phyloP scores from a whole-genome alignment of 2,888 invertebrate genomes.

The Cerastis leucographa region DNA sequence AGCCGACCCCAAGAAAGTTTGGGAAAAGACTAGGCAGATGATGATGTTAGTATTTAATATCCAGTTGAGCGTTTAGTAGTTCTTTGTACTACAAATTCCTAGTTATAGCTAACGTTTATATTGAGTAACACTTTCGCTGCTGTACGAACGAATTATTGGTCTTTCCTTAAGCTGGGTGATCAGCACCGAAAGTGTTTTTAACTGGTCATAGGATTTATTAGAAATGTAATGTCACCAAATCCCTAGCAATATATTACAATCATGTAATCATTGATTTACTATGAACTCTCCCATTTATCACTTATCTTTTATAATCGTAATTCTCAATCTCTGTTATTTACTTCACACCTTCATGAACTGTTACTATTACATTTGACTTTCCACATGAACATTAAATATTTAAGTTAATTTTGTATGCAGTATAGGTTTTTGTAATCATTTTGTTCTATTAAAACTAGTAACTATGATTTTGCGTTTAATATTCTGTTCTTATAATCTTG shows the following conservation, averaged over 20 bases:
- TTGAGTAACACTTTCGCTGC: too few relatives aligned
- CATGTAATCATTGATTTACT: background rate
- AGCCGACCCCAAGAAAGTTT: too few relatives aligned
- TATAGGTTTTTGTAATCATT: background rate
- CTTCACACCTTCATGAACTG: constrained; percentile 16
- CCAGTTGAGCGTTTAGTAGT: background rate
- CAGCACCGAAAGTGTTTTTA: background rate
- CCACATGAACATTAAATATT: constrained; percentile 6
- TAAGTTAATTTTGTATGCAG: constrained; percentile 5
- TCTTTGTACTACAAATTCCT: constrained; percentile 11
- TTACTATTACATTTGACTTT: background rate
- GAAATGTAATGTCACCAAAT: constrained; percentile 30
- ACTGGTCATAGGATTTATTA: constrained; percentile 18
- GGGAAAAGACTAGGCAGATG: too few relatives aligned
- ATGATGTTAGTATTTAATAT: background rate
- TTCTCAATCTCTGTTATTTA: constrained; percentile 5
- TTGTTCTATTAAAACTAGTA: constrained; percentile 23
- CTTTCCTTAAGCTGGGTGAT: too few relatives aligned
- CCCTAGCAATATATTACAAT: background rate
- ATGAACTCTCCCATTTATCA: background rate
- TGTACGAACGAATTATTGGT: too few relatives aligned
- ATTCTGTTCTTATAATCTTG: background rate
- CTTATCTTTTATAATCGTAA: background rate
- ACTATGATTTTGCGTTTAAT: constrained; percentile 43
- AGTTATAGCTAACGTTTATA: constrained; percentile 18